phyloP scores from a whole-genome alignment of 2,888 invertebrate genomes.

The Neuroscelio doddi region DNA sequence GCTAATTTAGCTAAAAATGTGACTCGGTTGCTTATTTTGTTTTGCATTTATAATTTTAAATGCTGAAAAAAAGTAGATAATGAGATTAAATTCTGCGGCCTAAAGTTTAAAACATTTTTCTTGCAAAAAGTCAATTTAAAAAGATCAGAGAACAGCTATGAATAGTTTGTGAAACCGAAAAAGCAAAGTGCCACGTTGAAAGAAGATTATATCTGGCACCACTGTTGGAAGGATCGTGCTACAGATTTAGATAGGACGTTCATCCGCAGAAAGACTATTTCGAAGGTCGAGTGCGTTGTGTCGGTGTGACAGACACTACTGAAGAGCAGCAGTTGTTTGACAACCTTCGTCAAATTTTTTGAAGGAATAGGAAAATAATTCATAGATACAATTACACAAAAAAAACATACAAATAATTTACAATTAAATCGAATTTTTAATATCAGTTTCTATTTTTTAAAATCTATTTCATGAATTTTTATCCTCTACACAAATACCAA shows the following conservation, averaged over 20 bases:
- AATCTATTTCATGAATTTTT: no score
- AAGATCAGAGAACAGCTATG: no score
- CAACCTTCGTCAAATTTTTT: neutral
- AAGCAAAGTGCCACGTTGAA: no score
- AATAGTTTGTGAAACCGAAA: no score
- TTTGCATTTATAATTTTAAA: no score
- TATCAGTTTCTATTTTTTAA: no score
- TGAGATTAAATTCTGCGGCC: no score
- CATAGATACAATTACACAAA: neutral
- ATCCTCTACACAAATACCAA: no score
- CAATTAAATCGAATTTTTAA: neutral
- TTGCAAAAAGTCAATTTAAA: no score
- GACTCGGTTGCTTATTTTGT: no score
- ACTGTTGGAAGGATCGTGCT: conserved; percentile 37
- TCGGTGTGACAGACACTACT: conserved; percentile 20
- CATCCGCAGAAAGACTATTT: conserved; percentile 38
- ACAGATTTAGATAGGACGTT: conserved; percentile 39
- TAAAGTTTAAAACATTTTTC: no score
- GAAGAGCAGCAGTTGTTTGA: conserved; percentile 10
- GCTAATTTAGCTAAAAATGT: neutral
- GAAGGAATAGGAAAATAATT: neutral
- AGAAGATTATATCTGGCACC: conserved; percentile 34
- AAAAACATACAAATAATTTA: neutral
- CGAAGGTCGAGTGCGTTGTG: conserved; percentile 27
- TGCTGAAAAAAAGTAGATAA: no score